Evolutionary conservation across 2,888 invertebrate genomes (phyloP).

Genomic region (Leptothorax acervorum): DNA sequence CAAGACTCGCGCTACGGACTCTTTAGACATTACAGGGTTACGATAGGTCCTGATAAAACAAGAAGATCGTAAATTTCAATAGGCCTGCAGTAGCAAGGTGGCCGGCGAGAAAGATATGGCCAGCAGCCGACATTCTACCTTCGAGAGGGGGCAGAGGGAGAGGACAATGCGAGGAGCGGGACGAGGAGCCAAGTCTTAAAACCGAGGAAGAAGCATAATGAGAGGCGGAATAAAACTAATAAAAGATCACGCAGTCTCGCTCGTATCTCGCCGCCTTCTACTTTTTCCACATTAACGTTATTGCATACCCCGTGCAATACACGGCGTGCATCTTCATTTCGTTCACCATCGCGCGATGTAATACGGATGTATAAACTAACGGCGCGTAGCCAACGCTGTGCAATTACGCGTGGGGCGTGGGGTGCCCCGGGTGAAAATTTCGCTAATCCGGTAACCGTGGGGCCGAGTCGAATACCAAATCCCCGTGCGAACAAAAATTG

Average conservation of each 20-base stretch:
- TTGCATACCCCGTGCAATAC: neutral
- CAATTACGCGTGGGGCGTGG: conserved; percentile 26
- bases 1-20: neutral
- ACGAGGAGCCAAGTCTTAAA: conserved; percentile 1
- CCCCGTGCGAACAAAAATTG: conserved; percentile 4
- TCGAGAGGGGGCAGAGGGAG: neutral
- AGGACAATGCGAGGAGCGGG: neutral
- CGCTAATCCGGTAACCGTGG: conserved; percentile 37
- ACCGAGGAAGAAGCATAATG: conserved; percentile 32
- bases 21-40: neutral
- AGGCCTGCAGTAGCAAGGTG: conserved; percentile 49
- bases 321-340: conserved; percentile 30
- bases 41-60: conserved; percentile 4
- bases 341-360: neutral
- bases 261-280: conserved; percentile 38
- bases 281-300: conserved; percentile 30
- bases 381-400: neutral
- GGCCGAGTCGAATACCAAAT: neutral
- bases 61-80: conserved; percentile 49
- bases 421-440: conserved; percentile 26
- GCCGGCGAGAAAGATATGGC: conserved; percentile 58
- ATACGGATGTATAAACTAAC: neutral
- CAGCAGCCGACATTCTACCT: conserved; percentile 4
- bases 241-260: conserved; percentile 38
- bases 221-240: conserved; percentile 23